These are phyloP conservation scores for Geophilus truncorum DNA, from an alignment of 2,888 invertebrate species.

Conservation along the genomic window DNA sequence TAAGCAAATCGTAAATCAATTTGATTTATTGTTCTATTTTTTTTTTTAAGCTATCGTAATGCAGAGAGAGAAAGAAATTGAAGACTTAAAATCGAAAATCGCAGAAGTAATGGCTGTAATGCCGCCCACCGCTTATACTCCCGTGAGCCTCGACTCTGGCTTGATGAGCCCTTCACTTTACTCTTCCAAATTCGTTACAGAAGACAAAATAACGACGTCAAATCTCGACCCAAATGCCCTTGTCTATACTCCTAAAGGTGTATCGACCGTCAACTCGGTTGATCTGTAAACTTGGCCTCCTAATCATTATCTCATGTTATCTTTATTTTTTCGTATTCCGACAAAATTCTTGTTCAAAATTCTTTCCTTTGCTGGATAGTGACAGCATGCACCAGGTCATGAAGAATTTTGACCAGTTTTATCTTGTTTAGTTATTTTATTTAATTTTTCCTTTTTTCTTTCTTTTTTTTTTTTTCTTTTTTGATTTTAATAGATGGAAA, in stretches of 20 bases:
- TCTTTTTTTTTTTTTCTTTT: neutral
- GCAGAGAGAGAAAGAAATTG: constrained; percentile 83
- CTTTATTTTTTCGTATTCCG: neutral
- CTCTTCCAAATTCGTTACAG: constrained; percentile 41
- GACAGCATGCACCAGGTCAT: neutral
- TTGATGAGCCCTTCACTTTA: constrained; percentile 40
- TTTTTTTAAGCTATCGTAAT: constrained; percentile 64
- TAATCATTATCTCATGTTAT: neutral
- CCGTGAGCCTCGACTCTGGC: constrained; percentile 39
- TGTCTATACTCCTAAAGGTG: constrained; percentile 75
- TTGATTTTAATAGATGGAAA: neutral
- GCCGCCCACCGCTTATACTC: constrained; percentile 52
- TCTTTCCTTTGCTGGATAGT: neutral
- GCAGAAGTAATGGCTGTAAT: constrained; percentile 91
- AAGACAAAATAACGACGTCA: constrained; percentile 43
- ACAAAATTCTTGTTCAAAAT: neutral
- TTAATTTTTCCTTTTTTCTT: neutral
- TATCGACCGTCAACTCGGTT: neutral
- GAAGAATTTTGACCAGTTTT: neutral
- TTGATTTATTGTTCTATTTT: neutral
- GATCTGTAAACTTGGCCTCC: neutral
- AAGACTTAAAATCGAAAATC: constrained; percentile 80
- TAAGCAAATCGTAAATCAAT: neutral
- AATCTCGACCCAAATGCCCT: constrained; percentile 85
- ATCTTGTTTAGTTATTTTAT: neutral